Evolutionary conservation across 2,113 vertebrate species (phyloP), one percentile per base, ranked within the genome.

Genomic region (Pelusios castaneus): DNA sequence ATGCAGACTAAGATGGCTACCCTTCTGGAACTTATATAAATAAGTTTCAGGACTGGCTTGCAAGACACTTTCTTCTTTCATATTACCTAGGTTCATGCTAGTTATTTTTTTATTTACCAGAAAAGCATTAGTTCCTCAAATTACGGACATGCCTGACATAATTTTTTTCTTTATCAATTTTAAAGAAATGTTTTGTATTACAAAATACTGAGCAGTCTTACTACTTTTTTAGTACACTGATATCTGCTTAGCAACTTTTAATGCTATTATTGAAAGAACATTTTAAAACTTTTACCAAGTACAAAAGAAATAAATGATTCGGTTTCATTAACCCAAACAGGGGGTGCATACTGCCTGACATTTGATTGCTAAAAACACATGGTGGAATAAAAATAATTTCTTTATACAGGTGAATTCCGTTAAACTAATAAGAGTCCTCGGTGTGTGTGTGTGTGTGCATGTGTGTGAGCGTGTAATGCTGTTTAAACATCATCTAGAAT

Each of bases 401-500:
- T 78, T 51, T 67, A 75, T 58, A 52, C 89, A 95, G 94, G 93
- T 97, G 54, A 93, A 82, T 87, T 51, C 79, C 82, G 76, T 79
- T 82, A 76, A 77, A 58, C 73, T 91, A 78, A 43, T 54, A 87
- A 87, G 80, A 87, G 77, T 38, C 77, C 84, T 83, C 81, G 25
- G 78, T 92, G 1, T 85, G 76, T 84, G 58, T 82, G 47, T 49
- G 80, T 91, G 90, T 88, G 87, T 0, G 2, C 47, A 47, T 47
- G 47, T 47, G 47, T 90, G 77, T 89, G 76, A 5, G 51, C 73
- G 25, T 52, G 76, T 54, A 45, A 52, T 95, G 89, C 90, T 96
- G 93, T 89, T 94, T 95, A 97, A 97, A 96, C 90, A 96, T 95
- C 1, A 91, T 94, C 90, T 91, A 82, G 94, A 96, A 89, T 90